A percentile compares a stretch with the other conserved stretches of the same genome.
These are phyloP conservation scores for Patella pellucida DNA, from an alignment of 2,888 invertebrate species.

Conservation along the genomic window DNA sequence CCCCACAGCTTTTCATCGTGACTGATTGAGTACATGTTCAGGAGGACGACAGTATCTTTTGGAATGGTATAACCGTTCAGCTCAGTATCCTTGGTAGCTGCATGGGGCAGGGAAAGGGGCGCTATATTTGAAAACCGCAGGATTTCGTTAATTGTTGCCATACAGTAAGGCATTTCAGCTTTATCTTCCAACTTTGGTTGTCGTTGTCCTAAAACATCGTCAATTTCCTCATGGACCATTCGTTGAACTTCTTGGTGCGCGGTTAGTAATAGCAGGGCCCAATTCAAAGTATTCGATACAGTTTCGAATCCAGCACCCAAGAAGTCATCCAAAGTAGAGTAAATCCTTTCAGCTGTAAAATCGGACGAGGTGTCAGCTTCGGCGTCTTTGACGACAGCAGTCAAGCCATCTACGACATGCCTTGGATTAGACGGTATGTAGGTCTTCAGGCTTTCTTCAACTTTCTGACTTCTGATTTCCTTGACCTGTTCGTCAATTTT, in stretches of 20 bases:
- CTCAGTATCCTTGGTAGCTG: constrained; percentile 33
- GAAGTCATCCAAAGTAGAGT: constrained; percentile 38
- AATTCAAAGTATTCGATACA: constrained; percentile 38
- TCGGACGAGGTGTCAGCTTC: constrained; percentile 4
- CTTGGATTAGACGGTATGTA: constrained; percentile 34
- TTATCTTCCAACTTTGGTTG: constrained; percentile 33
- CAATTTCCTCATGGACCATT: constrained; percentile 48
- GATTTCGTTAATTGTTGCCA: constrained; percentile 47
- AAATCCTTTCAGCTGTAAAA: constrained; percentile 30
- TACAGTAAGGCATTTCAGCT: constrained; percentile 36
- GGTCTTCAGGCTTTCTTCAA: constrained; percentile 33
- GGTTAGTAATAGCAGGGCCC: constrained; percentile 42
- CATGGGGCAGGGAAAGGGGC: constrained; percentile 48
- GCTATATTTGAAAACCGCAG: constrained; percentile 37
- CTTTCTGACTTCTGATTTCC: background rate
- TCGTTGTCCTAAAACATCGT: constrained; percentile 37
- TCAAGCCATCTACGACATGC: constrained; percentile 47
- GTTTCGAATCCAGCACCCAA: constrained; percentile 53
- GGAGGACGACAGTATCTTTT: constrained; percentile 35
- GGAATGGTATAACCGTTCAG: constrained; percentile 32
- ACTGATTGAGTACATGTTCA: constrained; percentile 28
- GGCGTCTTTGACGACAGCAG: constrained; percentile 26
- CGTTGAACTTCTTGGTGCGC: constrained; percentile 40
- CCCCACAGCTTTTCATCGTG: constrained; percentile 32
- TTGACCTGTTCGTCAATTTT: background rate